Base-by-base conservation (phyloP, 2,113 vertebrate genomes). In the Enhydra lutris region DNA sequence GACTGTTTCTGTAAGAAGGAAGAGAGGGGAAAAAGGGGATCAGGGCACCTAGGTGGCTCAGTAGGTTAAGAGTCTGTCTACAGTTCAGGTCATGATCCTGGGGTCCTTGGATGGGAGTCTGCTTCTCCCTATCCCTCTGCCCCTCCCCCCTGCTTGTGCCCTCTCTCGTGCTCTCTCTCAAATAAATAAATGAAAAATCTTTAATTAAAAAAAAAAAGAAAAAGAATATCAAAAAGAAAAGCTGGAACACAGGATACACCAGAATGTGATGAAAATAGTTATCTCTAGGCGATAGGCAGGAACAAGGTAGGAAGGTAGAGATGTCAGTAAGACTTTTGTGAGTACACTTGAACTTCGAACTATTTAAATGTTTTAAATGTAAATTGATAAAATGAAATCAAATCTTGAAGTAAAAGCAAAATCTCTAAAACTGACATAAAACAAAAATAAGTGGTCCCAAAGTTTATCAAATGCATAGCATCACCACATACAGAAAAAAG, bases 301-400 rank as follows among this genome's bases (percentile, higher is more conserved):
- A 69, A 23, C 23, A 45, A 29, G 17, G 39, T 14, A 52, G 88
- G 88, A 89, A 23, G n/a, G 42, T n/a, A 42, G 69, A 67, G 57
- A 65, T 36, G 21, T 29, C 39, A 73, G 11, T 50, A 63, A 63
- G 45, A 63, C 24, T 79, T 93, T 69, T 78, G 52, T 45, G 55
- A 59, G 52, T 31, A 11, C 36, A 39, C 31, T 71, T 65, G 52
- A 63, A 83, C 34, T 93, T 92, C 69, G 39, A 91, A 34, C n/a
- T n/a, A 91, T 74, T 90, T 79, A 74, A 69, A 88, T 50, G 18
- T 83, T 94, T 92, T 96, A 84, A 80, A 36, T 93, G 74, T 57
- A 76, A 59, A 92, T 42, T 13, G 79, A 31, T 93, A 63, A 94
- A 92, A 42, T 96, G 89, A 96, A 92, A 78, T 78, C 15, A 89